A percentile compares a stretch with the other conserved stretches of the same genome.
Evolutionary conservation across 2,113 vertebrate genomes (phyloP).

Genomic region (Odocoileus hemionus): DNA sequence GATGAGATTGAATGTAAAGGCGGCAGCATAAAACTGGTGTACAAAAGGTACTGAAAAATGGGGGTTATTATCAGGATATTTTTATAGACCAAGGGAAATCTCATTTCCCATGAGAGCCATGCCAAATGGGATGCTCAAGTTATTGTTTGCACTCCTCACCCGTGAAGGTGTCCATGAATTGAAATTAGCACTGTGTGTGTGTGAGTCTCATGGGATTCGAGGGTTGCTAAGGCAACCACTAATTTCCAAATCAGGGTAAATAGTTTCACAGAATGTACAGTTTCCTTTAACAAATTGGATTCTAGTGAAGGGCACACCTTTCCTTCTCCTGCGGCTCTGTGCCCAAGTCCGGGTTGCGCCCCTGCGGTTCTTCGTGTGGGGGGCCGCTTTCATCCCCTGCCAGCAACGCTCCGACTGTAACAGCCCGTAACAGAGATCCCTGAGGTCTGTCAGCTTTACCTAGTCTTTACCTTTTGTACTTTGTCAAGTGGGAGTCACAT

Average conservation of each 20-base stretch:
- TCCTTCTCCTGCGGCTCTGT: slow-evolving; percentile 66
- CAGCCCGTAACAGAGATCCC: slow-evolving; percentile 68
- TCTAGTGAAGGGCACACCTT: slow-evolving; percentile 68
- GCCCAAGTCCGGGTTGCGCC: slow-evolving; percentile 39
- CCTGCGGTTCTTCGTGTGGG: slow-evolving; percentile 55
- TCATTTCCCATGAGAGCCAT: slow-evolving; percentile 17
- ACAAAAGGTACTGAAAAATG: background rate
- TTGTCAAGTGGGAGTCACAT: slow-evolving; percentile 73
- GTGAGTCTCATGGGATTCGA: slow-evolving; percentile 57
- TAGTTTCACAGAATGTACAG: slow-evolving; percentile 74
- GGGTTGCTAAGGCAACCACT: slow-evolving; percentile 81
- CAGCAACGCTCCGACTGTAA: slow-evolving; percentile 72
- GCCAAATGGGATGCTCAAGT: slow-evolving; percentile 43
- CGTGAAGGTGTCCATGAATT: slow-evolving; percentile 69
- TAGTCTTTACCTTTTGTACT: slow-evolving; percentile 73
- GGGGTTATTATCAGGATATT: background rate
- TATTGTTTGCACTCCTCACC: slow-evolving; percentile 51
- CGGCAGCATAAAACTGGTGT: background rate
- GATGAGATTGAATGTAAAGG: background rate
- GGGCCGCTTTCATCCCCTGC: slow-evolving; percentile 62
- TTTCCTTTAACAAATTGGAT: slow-evolving; percentile 77
- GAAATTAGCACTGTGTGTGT: slow-evolving; percentile 56
- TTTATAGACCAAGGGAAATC: background rate
- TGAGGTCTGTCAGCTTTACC: slow-evolving; percentile 68
- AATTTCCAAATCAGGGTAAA: slow-evolving; percentile 80